Conservation (phyloP, 2,797 vertebrate species). For the Clamator glandarius region DNA sequence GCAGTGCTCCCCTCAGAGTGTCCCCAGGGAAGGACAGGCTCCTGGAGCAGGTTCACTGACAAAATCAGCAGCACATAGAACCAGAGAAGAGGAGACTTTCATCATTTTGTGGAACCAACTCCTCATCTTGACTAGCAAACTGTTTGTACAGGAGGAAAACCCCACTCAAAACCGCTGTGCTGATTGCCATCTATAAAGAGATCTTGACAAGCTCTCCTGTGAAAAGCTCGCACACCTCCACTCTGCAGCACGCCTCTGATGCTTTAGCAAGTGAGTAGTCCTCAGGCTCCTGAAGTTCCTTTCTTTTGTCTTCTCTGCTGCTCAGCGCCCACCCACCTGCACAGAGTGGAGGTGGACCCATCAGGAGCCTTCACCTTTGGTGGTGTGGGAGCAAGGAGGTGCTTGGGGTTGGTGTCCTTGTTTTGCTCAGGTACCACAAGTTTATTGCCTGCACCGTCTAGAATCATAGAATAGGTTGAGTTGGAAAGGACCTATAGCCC, state of each 20-base stretch:
- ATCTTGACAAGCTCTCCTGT: conserved; percentile 11
- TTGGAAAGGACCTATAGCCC: too few relatives aligned
- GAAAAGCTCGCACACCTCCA: conserved; percentile 37
- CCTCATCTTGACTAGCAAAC: rapidly evolving
- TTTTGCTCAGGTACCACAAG: background rate
- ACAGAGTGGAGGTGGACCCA: rapidly evolving
- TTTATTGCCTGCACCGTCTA: background rate
- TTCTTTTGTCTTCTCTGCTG: background rate
- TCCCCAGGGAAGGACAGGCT: background rate
- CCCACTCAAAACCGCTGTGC: background rate
- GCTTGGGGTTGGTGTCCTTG: background rate
- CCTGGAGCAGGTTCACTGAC: rapidly evolving
- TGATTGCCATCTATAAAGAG: background rate
- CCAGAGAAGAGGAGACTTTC: background rate
- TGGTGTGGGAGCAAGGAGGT: rapidly evolving
- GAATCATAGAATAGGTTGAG: too few relatives aligned
- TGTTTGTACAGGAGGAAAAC: background rate
- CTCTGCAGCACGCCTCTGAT: background rate
- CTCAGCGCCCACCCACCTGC: background rate
- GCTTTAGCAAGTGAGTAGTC: background rate
- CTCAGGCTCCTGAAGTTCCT: background rate
- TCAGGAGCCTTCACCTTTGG: background rate
- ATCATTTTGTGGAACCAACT: background rate
- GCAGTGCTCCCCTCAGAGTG: rapidly evolving
- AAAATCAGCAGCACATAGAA: background rate